Conservation (phyloP, 2,888 invertebrate species). For the Alsophila aescularia region DNA sequence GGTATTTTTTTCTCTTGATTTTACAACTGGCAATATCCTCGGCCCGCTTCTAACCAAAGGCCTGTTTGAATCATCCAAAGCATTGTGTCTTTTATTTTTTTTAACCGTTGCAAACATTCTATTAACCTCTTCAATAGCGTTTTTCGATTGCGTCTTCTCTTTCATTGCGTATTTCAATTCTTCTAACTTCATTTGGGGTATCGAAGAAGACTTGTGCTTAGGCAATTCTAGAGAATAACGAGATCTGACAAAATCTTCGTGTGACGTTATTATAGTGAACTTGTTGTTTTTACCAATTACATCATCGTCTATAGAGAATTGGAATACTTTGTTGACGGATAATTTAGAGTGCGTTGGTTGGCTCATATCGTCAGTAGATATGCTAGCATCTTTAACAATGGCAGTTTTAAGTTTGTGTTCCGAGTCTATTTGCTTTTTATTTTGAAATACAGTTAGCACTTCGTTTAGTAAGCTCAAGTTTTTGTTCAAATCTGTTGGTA, state of each 20-base stretch:
- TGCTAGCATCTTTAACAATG: conserved; percentile 58
- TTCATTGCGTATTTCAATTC: conserved; percentile 66
- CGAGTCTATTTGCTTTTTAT: conserved; percentile 53
- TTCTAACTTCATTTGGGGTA: conserved; percentile 77
- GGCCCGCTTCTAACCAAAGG: conserved; percentile 67
- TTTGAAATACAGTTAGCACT: conserved; percentile 71
- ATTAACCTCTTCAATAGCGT: conserved; percentile 72
- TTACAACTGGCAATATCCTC: conserved; percentile 71
- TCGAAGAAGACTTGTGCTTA: conserved; percentile 71
- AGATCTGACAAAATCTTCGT: conserved; percentile 51
- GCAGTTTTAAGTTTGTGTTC: conserved; percentile 48
- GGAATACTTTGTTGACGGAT: conserved; percentile 53
- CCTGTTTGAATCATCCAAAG: conserved; percentile 49
- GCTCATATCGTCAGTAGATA: conserved; percentile 51
- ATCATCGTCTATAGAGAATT: conserved; percentile 56
- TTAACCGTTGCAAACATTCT: conserved; percentile 73
- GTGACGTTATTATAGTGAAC: conserved; percentile 56
- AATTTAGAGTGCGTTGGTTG: conserved; percentile 38
- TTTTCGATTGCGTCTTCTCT: conserved; percentile 66
- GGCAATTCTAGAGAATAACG: conserved; percentile 46
- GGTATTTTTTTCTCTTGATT: conserved; percentile 40
- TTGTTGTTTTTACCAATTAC: conserved; percentile 43
- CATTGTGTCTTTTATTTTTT: conserved; percentile 33
- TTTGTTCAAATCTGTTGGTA: conserved; percentile 48
- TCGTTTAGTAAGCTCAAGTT: conserved; percentile 67